phyloP scores from a whole-genome alignment of 2,113 vertebrate genomes.

The Thamnaconus septentrionalis region DNA sequence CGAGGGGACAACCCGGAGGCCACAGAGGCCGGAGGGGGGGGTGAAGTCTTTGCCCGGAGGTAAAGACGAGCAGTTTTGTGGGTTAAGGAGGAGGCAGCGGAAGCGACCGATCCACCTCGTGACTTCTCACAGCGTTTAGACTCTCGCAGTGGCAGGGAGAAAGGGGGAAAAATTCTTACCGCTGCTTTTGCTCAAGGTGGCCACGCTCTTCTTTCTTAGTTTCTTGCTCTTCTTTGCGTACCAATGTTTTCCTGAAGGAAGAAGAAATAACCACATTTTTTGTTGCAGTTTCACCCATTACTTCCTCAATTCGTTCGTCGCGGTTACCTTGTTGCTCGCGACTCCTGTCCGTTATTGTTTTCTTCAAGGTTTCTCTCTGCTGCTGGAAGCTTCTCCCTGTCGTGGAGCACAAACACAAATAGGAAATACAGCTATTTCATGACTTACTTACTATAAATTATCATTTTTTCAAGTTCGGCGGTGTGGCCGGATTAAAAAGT shows the following conservation, averaged over 20 bases:
- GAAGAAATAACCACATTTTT: slow-evolving; percentile 11
- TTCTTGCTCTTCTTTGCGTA: slow-evolving; percentile 93
- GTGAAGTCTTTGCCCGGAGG: slow-evolving; percentile 1
- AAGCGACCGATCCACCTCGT: slow-evolving; percentile 3
- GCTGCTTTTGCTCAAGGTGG: slow-evolving; percentile 84
- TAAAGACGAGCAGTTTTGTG: neutral
- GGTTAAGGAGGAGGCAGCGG: neutral
- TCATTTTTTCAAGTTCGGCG: too few species aligned
- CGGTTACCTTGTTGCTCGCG: slow-evolving; percentile 89
- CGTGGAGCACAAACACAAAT: slow-evolving; percentile 17
- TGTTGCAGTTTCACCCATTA: neutral
- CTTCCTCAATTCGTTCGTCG: neutral
- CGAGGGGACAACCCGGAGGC: too few species aligned
- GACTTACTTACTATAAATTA: too few species aligned
- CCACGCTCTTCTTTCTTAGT: slow-evolving; percentile 86
- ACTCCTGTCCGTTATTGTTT: slow-evolving; percentile 87
- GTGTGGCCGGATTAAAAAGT: too few species aligned
- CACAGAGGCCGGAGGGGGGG: neutral
- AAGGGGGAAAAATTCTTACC: slow-evolving; percentile 71
- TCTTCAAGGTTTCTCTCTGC: slow-evolving; percentile 95
- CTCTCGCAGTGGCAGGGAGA: neutral
- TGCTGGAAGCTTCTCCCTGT: slow-evolving; percentile 96
- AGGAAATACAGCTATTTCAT: neutral
- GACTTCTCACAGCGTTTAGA: neutral
- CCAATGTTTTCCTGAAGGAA: slow-evolving; percentile 87